These are phyloP conservation scores for Platorchestia sp. DNA, from an alignment of 1,140 invertebrate species.

Conservation along the genomic window DNA sequence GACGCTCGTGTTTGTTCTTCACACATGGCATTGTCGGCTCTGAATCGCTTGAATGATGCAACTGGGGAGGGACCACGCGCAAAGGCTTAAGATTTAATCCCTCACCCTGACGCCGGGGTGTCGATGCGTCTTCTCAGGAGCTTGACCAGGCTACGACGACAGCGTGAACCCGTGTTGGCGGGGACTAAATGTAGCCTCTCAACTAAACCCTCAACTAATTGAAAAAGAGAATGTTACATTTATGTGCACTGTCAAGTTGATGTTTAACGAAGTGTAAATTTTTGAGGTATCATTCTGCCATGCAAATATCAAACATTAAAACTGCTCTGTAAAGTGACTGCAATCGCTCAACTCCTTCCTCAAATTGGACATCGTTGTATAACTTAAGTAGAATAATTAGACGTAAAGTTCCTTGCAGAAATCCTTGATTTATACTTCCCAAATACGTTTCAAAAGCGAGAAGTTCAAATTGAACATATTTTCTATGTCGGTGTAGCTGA, in stretches of 20 bases:
- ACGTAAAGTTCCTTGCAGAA: neutral
- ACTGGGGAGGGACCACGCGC: neutral
- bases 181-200: neutral
- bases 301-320: neutral
- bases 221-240: neutral
- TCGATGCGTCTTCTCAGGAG: neutral
- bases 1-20: neutral
- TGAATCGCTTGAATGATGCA: neutral
- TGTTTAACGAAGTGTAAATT: neutral
- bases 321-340: neutral
- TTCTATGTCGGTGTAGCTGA: neutral
- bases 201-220: neutral
- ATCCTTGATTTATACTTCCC: too few relatives aligned
- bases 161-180: neutral
- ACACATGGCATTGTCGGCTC: neutral
- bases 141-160: neutral
- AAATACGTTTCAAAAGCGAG: too few relatives aligned
- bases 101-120: neutral
- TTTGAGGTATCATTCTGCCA: neutral
- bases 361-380: neutral
- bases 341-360: neutral
- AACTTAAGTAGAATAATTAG: neutral
- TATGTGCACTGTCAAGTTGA: neutral
- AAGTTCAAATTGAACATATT: neutral
- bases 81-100: neutral